phyloP scores from a whole-genome alignment of 2,113 vertebrate genomes.

The Passer domesticus region DNA sequence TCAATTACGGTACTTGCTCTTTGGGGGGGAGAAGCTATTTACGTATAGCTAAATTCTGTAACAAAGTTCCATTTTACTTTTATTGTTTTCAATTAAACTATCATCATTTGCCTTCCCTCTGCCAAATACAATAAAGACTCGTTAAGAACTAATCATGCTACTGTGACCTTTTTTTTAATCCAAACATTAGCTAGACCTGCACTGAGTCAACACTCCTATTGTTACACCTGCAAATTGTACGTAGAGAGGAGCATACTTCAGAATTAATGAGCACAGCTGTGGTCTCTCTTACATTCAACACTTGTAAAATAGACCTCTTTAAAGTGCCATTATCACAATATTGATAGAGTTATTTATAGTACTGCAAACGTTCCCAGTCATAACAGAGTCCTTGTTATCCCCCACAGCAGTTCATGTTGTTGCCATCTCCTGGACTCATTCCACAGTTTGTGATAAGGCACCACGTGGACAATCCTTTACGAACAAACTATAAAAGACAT shows the following conservation, averaged over 20 bases:
- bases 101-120: constrained; percentile 77
- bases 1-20: constrained; percentile 76
- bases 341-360: constrained; percentile 86
- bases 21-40: constrained; percentile 71
- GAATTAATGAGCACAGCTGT: constrained; percentile 85
- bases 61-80: constrained; percentile 76
- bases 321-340: constrained; percentile 86
- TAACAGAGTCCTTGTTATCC: constrained; percentile 80
- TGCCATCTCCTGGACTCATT: constrained; percentile 76
- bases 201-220: constrained; percentile 75
- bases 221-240: constrained; percentile 80
- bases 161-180: constrained; percentile 75
- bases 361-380: constrained; percentile 76
- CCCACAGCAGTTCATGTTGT: constrained; percentile 61
- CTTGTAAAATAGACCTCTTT: constrained; percentile 83
- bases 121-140: constrained; percentile 75
- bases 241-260: constrained; percentile 73
- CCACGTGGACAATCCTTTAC: constrained; percentile 75
- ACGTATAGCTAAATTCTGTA: constrained; percentile 66
- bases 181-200: constrained; percentile 71
- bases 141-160: constrained; percentile 73
- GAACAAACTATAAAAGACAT: constrained; percentile 50
- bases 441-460: constrained; percentile 73
- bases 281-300: constrained; percentile 77
- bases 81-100: constrained; percentile 78